phyloP scores from a whole-genome alignment of 2,797 vertebrate species.

The Botia almorhae region DNA sequence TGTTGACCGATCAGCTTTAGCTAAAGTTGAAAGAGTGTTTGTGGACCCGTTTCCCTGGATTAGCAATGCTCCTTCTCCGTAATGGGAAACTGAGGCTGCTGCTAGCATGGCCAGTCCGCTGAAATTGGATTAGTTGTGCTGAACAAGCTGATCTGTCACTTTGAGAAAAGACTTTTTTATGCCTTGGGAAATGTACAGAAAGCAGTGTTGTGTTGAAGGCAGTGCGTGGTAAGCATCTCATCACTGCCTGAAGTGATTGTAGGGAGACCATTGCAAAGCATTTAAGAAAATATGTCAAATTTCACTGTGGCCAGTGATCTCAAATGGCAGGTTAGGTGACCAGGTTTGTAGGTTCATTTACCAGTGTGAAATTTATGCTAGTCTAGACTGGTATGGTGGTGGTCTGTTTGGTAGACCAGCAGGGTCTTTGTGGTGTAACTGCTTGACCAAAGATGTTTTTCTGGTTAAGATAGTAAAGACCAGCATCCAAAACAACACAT shows the following conservation, averaged over 20 bases:
- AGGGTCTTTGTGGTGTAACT: neutral
- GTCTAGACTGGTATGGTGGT: neutral
- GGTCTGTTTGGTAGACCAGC: neutral
- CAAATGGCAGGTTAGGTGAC: neutral
- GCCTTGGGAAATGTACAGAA: conserved; percentile 11
- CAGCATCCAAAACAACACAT: neutral
- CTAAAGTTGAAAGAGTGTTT: conserved; percentile 10
- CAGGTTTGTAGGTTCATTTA: neutral
- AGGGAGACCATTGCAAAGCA: neutral
- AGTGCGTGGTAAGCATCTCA: neutral
- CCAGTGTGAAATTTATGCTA: neutral
- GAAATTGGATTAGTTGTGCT: conserved; percentile 10
- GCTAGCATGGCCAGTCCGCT: conserved; percentile 8
- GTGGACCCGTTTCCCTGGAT: conserved; percentile 12
- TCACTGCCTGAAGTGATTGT: neutral
- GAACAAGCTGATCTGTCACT: conserved; percentile 27
- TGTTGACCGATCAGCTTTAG: conserved; percentile 9
- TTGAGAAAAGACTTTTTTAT: conserved; percentile 11
- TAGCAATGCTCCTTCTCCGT: conserved; percentile 8
- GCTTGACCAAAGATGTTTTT: neutral
- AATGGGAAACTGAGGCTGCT: conserved; percentile 16
- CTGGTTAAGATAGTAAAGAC: neutral
- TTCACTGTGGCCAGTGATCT: neutral
- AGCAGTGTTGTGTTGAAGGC: neutral
- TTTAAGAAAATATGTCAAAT: neutral